Evolutionary conservation across 2,113 vertebrate genomes (phyloP), one percentile per base, ranked within the genome.

Genomic region (Addax nasomaculatus): DNA sequence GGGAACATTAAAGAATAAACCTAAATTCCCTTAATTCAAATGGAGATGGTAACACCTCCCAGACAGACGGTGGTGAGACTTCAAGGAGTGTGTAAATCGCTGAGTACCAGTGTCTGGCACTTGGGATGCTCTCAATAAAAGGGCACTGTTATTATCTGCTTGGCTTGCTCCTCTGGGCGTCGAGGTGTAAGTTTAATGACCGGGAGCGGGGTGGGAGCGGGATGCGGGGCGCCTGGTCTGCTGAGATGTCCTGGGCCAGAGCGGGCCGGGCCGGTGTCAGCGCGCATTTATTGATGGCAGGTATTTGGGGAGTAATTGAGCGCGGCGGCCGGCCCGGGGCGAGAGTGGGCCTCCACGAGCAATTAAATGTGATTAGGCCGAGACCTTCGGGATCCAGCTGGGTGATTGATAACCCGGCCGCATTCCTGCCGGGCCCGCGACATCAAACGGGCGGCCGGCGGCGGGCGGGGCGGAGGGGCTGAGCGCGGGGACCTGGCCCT

Each of bases 341-440:
- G 98, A 97, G 98, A 99, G 98, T 99, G 99, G 98, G 98, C 98
- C 99, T 99, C 99, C 99, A 99, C 98, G 98, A 99, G 99, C 99
- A 99, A 99, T 99, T 99, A 99, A 99, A 99, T 99, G 99, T 99
- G 99, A 99, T 99, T 99, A 99, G 99, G 98, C 99, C 98, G 98
- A 98, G 98, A 98, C 99, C 99, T 99, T 99, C 98, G 98, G 98
- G 98, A 98, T 98, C 99, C 99, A 99, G 99, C 99, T 99, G 99
- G 98, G 99, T 99, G 99, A 99, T 99, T 99, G 99, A 99, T 99
- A 99, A 99, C 99, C 98, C 98, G 98, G 98, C 98, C 98, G 98
- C 99, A 99, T 99, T 99, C 99, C 98, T 99, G 98, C 98, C 98
- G 98, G 98, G 98, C 98, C 98, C 96, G 97, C 98, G 98, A 99